Percentiles rank a stretch among this genome's conserved stretches.
phyloP scores from a whole-genome alignment of 2,113 vertebrate genomes.

The Nothocercus julius region DNA sequence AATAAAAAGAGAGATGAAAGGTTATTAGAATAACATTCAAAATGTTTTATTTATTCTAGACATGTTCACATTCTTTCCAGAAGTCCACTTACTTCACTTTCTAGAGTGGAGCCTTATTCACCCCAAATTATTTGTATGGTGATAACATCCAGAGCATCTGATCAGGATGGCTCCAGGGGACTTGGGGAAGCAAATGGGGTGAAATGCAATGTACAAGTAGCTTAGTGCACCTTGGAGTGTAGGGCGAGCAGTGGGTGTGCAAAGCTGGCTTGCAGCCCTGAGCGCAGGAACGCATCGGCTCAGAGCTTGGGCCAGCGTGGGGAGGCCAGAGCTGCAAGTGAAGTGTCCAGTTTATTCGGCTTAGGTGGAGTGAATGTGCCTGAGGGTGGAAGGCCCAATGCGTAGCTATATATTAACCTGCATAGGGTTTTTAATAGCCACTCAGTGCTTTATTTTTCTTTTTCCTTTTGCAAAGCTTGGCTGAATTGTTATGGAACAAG shows the following conservation, averaged over 20 bases:
- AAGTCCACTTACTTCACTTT: background rate
- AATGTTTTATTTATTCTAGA: constrained; percentile 57
- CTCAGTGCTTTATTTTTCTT: background rate
- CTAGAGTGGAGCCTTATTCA: background rate
- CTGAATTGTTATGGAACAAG: background rate
- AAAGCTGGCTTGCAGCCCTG: background rate
- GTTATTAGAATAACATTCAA: constrained; percentile 32
- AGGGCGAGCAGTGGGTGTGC: background rate
- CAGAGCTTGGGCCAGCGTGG: background rate
- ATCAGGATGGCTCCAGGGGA: background rate
- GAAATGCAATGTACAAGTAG: background rate
- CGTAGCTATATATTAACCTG: background rate
- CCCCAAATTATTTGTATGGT: background rate
- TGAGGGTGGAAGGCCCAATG: background rate
- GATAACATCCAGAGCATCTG: background rate
- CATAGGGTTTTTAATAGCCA: background rate
- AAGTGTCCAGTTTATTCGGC: background rate
- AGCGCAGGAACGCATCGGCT: background rate
- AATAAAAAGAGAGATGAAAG: constrained; percentile 50
- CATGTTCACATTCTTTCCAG: constrained; percentile 30
- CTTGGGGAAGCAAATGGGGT: background rate
- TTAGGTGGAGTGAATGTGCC: background rate
- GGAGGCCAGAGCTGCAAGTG: background rate
- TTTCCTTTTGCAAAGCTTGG: background rate
- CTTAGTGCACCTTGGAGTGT: background rate